phyloP scores from a whole-genome alignment of 2,888 invertebrate species.

The Agrypnus murinus region DNA sequence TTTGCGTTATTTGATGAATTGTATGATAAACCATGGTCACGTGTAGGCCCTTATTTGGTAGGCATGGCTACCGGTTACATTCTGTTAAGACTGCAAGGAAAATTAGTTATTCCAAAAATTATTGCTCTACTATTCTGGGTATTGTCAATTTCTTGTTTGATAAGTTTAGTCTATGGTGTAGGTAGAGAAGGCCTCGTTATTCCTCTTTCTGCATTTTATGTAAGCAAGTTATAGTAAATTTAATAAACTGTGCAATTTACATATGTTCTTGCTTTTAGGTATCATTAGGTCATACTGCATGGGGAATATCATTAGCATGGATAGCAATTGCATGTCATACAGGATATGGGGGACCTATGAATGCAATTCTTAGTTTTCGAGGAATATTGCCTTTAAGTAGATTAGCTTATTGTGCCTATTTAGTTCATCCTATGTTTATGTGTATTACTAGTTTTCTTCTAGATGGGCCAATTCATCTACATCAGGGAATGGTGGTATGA shows the following conservation, averaged over 20 bases:
- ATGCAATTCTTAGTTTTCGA: constrained; percentile 82
- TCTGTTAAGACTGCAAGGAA: constrained; percentile 80
- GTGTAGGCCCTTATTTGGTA: constrained; percentile 86
- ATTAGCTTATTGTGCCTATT: constrained; percentile 95
- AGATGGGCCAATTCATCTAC: constrained; percentile 86
- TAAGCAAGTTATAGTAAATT: constrained; percentile 72
- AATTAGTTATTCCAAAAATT: constrained; percentile 76
- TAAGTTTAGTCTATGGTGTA: constrained; percentile 80
- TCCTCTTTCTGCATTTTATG: constrained; percentile 83
- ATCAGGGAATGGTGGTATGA: constrained; percentile 83
- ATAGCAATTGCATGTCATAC: constrained; percentile 86
- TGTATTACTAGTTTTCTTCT: constrained; percentile 84
- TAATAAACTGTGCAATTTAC: too few relatives aligned
- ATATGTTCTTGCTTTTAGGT: too few relatives aligned
- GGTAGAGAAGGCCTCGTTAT: constrained; percentile 79
- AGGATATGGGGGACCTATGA: constrained; percentile 84
- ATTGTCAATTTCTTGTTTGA: constrained; percentile 75
- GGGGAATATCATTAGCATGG: constrained; percentile 85
- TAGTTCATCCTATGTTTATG: constrained; percentile 90
- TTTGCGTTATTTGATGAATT: constrained; percentile 88
- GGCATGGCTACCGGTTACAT: constrained; percentile 86
- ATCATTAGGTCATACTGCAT: constrained; percentile 77
- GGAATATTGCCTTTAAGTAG: constrained; percentile 92
- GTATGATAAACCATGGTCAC: constrained; percentile 89
- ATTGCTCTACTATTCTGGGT: constrained; percentile 77